These are phyloP conservation scores for Toxostoma redivivum DNA, from an alignment of 2,113 vertebrate genomes.

Conservation along the genomic window DNA sequence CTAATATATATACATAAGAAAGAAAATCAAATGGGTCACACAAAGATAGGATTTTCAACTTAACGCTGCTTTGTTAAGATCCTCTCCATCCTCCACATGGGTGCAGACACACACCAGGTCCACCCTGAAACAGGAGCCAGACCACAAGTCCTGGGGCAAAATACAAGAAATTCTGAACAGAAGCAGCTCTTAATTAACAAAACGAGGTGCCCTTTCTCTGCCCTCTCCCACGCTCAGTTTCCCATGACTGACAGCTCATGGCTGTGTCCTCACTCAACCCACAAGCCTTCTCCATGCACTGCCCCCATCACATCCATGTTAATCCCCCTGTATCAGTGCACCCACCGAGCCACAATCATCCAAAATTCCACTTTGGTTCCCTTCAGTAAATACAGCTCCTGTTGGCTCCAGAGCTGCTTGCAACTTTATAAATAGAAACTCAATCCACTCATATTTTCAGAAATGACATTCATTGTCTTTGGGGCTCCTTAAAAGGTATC, in stretches of 20 bases:
- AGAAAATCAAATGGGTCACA: not conserved
- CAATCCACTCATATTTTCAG: constrained; percentile 72
- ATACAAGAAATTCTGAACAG: not conserved
- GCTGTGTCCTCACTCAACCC: not conserved
- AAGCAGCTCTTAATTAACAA: not conserved
- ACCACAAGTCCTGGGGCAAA: not conserved
- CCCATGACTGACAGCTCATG: not conserved
- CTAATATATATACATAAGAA: constrained; percentile 16
- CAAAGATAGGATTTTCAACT: not conserved
- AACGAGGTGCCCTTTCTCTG: not conserved
- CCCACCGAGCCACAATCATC: not conserved
- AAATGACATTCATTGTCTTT: constrained; percentile 66
- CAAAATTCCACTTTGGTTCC: not conserved
- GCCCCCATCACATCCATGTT: not conserved
- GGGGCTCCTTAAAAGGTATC: constrained; percentile 75
- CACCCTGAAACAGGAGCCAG: not conserved
- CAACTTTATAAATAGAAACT: constrained; percentile 72
- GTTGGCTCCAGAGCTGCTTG: not conserved
- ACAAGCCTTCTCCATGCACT: not conserved
- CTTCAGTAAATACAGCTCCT: not conserved
- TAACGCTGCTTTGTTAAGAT: not conserved
- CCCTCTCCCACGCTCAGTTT: not conserved
- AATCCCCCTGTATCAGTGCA: not conserved
- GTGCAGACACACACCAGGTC: not conserved
- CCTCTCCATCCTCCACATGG: not conserved